Evolutionary conservation across 2,797 vertebrate genomes (phyloP).

Genomic region (Sebastes umbrosus): DNA sequence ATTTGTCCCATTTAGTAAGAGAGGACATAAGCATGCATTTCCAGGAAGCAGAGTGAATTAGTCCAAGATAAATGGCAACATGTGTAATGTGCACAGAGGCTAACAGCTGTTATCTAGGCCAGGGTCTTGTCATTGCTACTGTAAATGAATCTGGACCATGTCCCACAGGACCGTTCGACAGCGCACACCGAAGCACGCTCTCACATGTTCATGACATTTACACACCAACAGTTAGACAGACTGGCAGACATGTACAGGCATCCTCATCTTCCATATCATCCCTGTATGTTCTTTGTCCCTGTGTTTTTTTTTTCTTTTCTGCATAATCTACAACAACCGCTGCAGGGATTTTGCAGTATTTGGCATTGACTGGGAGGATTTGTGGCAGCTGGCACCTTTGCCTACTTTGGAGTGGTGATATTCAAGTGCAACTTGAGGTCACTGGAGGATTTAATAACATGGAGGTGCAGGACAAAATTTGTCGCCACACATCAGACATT

Average conservation of each 20-base stretch:
- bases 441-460: constrained; percentile 22
- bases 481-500: not conserved
- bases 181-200: constrained; percentile 20
- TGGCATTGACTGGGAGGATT: not conserved
- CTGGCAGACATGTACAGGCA: not conserved
- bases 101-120: constrained; percentile 68
- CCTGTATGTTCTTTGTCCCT: not conserved
- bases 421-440: constrained; percentile 21
- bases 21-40: not conserved
- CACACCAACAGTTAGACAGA: not conserved
- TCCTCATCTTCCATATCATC: not conserved
- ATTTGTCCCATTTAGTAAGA: not conserved
- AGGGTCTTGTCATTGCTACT: constrained; percentile 50
- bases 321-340: not conserved
- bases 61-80: not conserved
- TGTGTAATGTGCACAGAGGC: constrained; percentile 35
- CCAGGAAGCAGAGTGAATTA: constrained; percentile 17
- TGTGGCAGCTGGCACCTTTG: constrained; percentile 35
- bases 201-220: constrained; percentile 2
- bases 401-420: constrained; percentile 8
- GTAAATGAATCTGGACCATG: constrained; percentile 71
- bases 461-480: constrained; percentile 8
- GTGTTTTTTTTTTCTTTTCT: not conserved
- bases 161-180: constrained; percentile 58
- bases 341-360: not conserved